These are phyloP conservation scores for Vanacampus margaritifer DNA, from an alignment of 2,113 vertebrate species.

Conservation along the genomic window DNA sequence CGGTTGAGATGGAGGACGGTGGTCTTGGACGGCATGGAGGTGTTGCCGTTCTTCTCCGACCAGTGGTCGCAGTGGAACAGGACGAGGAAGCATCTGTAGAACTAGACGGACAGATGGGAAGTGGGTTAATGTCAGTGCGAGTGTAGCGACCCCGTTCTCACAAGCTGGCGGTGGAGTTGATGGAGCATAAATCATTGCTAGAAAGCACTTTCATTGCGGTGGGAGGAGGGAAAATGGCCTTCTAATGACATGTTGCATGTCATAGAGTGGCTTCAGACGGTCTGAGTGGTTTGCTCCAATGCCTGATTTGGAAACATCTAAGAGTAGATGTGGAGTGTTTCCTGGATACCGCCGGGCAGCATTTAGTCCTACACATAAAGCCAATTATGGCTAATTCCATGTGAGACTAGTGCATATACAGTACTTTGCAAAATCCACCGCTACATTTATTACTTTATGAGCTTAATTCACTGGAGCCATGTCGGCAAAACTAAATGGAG, in stretches of 20 bases:
- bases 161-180: background rate
- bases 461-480: background rate
- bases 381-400: background rate
- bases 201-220: constrained; percentile 27
- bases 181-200: constrained; percentile 10
- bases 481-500: background rate
- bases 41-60: constrained; percentile 49
- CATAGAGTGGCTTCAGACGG: background rate
- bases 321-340: background rate
- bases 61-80: constrained; percentile 70
- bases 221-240: constrained; percentile 1
- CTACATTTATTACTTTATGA: background rate
- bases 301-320: constrained; percentile 4
- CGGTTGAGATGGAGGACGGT: constrained; percentile 69
- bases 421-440: background rate
- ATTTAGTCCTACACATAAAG: background rate
- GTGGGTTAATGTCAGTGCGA: background rate
- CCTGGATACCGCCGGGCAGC: background rate
- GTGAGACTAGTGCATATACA: background rate
- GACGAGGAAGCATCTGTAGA: constrained; percentile 80
- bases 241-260: constrained; percentile 5
- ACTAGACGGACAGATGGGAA: constrained; percentile 56
- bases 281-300: constrained; percentile 1
- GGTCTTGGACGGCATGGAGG: constrained; percentile 66
- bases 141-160: background rate